Conservation (phyloP, 2,888 invertebrate species). For the Napeogenes sylphis region DNA sequence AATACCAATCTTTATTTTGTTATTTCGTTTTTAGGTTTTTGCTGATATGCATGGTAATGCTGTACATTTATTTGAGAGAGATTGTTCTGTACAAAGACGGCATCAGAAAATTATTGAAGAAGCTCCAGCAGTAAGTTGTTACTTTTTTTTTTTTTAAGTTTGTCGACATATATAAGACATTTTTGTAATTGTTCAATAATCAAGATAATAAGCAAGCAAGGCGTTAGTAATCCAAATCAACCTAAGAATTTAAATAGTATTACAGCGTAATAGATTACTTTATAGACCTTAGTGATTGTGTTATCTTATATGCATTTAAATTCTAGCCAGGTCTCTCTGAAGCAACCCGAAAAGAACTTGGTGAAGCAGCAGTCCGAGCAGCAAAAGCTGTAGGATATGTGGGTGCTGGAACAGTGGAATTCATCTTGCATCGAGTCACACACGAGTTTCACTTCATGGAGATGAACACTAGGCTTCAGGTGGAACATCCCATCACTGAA, state of each 20-base stretch:
- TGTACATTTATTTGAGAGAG: constrained; percentile 97
- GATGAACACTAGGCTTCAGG: constrained; percentile 98
- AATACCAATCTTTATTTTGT: background rate
- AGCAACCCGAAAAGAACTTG: constrained; percentile 85
- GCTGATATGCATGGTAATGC: constrained; percentile 94
- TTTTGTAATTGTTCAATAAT: no score
- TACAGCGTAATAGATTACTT: no score
- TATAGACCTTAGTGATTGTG: background rate
- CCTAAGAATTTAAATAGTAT: no score
- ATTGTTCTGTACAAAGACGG: constrained; percentile 99
- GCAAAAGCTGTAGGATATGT: constrained; percentile 97
- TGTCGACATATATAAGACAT: background rate
- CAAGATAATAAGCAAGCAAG: no score
- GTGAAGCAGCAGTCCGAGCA: constrained; percentile 94
- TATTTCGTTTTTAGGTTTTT: constrained; percentile 76
- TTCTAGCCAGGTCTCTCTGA: constrained; percentile 88
- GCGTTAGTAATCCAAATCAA: no score
- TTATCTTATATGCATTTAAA: background rate
- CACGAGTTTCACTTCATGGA: constrained; percentile 99
- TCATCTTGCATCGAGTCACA: constrained; percentile 91
- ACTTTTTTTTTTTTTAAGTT: background rate
- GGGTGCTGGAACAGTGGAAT: constrained; percentile 99
- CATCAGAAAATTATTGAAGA: constrained; percentile 99
- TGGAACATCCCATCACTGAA: constrained; percentile 98
- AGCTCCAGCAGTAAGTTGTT: constrained; percentile 90